Base-by-base conservation (phyloP, 2,797 vertebrate species). In the Taenioides sp. region DNA sequence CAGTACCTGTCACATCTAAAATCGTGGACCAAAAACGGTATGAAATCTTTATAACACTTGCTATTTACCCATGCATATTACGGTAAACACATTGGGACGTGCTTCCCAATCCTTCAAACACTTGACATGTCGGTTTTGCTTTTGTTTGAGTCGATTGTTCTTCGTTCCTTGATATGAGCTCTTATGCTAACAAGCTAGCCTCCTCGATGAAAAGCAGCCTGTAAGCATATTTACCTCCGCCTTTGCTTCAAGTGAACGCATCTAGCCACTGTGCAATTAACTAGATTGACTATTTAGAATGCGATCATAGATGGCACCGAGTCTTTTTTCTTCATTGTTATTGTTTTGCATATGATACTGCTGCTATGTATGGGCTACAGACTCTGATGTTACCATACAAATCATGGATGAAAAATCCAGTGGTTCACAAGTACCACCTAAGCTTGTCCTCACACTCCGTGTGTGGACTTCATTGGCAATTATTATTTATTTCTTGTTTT, bases 21-120 rank as follows among this genome's bases (percentile, higher is more conserved):
- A 77, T 62, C 59, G 72, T 69, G 81, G 70, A 78, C 75, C 71
- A 25, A 7, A 71, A 85, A 87, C 84, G 91, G 92, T 93, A 87
- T 20, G 86, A 81, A n/a, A 4, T 5, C 18, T 2, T 1, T 7
- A 4, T 10, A 17, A 1, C 66, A 2, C 23, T 17, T 3, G 1
- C 2, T 0, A 59, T 73, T 57, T n/a, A 2, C 60, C 16, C 20
- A 12, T 7, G 12, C 0, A 6, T 47, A 11, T 0, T 7, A 7
- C 0, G 0, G 9, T 5, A 0, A 2, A 0, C 6, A 11, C 16
- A 40, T 43, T 0, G 3, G 10, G 34, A 25, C 7, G 2, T 7
- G 3, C 49, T 16, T 5, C 6, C 43, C 18, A 27, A n/a, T 16
- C 1, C 75, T 77, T 68, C 0, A 14, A 62, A 71, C 6, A 9